Base-by-base conservation (phyloP, 2,113 vertebrate genomes). In the Marmota monax region DNA sequence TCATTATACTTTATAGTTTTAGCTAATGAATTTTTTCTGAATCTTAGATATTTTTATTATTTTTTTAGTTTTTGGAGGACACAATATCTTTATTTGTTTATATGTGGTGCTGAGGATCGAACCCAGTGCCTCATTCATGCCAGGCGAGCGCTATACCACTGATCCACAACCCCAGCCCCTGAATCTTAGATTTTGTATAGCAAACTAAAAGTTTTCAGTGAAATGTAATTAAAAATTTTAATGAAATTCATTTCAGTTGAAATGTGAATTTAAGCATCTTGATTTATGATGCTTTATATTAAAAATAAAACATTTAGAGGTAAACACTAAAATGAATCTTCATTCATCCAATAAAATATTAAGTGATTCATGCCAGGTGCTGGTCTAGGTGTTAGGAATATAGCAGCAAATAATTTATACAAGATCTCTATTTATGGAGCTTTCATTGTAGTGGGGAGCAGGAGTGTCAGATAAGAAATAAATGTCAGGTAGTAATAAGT, bases 1-100 rank as follows among this genome's bases (percentile, higher is more conserved):
- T 29, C 61, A 32, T 70, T 93, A 78, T 91, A 18, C 90, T 91
- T 90, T 67, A 58, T 53, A 79, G 51, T 70, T 85, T 89, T 76
- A 67, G 16, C 87, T 83, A 25, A 88, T 84, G 45, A 89, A 61
- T 39, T 84, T 84, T 39, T 22, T 80, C 42, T 45, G 42, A 45
- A 45, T 45, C 42, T 42, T 42, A 45, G 42, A 45, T 45, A 45
- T 45, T 45, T 45, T 45, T 8, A 7, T 45, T 45, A 45, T 7
- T 45, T 45, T 45, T 45, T 45, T 45, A 45, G 42, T 45, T 45
- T 45, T 45, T 7, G 7, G 42, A 7, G 42, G 42, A 45, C 42
- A 45, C 42, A 45, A 9, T 45, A 45, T 45, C 45, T 45, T 45
- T 45, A 9, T 45, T 45, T 45, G 8, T 45, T 45, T 45, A 45